Evolutionary conservation across 2,797 vertebrate genomes (phyloP), one percentile per base, ranked within the genome.

Genomic region (Odontamblyopus lacepedii): DNA sequence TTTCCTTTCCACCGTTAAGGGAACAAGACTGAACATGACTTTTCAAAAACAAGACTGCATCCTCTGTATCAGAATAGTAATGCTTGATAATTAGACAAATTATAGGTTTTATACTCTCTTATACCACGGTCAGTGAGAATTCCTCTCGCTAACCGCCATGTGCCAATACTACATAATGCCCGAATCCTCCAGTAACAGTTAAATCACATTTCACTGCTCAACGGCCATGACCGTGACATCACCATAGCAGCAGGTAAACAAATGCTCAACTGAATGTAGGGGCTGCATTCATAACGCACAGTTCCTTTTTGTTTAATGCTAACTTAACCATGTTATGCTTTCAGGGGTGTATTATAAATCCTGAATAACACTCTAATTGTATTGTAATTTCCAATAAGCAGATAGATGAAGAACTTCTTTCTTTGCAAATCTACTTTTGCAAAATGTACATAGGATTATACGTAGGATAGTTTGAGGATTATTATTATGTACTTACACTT

Each of bases 1-100:
- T n/a, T 26, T 9, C 13, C n/a, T 15, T 23, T 44, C 6, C 12
- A 23, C 19, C 0, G 61, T 41, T 3, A 38, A 35, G 19, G 35
- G 23, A 63, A 44, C 62, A 26, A 44, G 62, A 63, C 3, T 63
- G 11, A 26, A 63, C 62, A 8, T 63, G 62, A 63, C 35, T 26
- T 63, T 41, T 12, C 59, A 38, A 30, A 32, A 63, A 63, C 61
- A 63, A n/a, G 32, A 38, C 35, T 38, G 7, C 19, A 38, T n/a
- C 6, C 6, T 16, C 16, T 61, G 59, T 32, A 30, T 18, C 7
- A 32, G 59, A 18, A 16, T 11, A 18, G 30, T 62, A 62, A 62
- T 32, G 60, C 30, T 62, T 62, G 18, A 62, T n/a, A 32, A 62
- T 35, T 62, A n/a, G 29, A 35, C 32, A 38, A 62, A 62, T 62